Conservation (phyloP, 2,797 vertebrate genomes). For the Adrianichthys oophorus region DNA sequence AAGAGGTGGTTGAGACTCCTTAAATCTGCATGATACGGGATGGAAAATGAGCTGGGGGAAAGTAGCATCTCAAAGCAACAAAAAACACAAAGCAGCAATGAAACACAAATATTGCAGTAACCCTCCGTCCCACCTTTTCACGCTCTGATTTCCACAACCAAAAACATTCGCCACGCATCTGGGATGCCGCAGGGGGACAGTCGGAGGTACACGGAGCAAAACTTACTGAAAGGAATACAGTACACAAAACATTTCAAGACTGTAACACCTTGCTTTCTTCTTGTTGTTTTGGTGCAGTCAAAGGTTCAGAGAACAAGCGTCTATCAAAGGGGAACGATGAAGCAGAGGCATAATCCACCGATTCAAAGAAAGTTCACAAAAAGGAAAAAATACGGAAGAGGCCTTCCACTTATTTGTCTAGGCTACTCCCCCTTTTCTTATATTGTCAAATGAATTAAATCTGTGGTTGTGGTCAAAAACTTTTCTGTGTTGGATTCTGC, state of each 20-base stretch:
- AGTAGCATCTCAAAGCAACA: conserved; percentile 50
- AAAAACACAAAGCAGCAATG: conserved; percentile 47
- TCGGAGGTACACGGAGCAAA: conserved; percentile 26
- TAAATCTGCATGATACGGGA: conserved; percentile 38
- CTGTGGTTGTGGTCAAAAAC: no score
- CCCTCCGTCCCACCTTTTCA: conserved; percentile 47
- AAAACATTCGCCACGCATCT: conserved; percentile 34
- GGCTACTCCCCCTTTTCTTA: conserved; percentile 2
- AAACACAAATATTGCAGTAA: conserved; percentile 53
- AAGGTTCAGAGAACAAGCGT: conserved; percentile 41
- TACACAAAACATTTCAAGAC: conserved; percentile 24
- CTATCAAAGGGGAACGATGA: conserved; percentile 56
- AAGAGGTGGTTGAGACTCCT: conserved; percentile 36
- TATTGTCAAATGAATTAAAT: background rate
- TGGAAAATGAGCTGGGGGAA: conserved; percentile 29
- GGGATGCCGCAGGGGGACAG: conserved; percentile 41
- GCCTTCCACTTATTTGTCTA: conserved; percentile 18
- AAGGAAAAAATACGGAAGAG: conserved; percentile 12
- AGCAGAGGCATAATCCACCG: conserved; percentile 29
- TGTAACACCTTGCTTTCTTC: conserved; percentile 36
- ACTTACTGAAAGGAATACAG: conserved; percentile 15
- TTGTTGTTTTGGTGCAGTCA: conserved; percentile 21
- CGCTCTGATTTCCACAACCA: conserved; percentile 64
- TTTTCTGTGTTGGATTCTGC: no score
- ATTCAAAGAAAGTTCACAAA: conserved; percentile 26